phyloP scores from a whole-genome alignment of 2,888 invertebrate genomes.

The Coelinius sp. region DNA sequence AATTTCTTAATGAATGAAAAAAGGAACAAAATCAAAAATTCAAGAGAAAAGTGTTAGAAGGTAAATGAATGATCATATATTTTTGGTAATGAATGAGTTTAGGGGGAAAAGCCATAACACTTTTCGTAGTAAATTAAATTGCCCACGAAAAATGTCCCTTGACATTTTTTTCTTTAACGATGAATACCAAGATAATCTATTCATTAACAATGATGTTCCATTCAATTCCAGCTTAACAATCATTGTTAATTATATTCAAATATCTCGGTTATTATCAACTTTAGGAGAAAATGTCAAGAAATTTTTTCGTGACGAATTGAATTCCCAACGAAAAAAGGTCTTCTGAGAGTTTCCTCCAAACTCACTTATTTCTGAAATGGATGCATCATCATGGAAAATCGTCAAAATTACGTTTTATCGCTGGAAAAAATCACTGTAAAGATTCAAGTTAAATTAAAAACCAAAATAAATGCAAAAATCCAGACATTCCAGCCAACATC shows the following conservation, averaged over 20 bases:
- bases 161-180: too few species aligned
- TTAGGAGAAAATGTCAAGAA: neutral
- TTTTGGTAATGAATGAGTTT: neutral
- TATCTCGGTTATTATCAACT: neutral
- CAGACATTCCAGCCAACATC: conserved; percentile 66
- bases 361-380: too few species aligned
- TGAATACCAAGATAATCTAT: too few species aligned
- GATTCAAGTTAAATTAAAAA: conserved; percentile 25
- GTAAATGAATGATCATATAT: neutral
- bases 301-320: too few species aligned
- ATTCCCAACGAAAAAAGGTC: neutral
- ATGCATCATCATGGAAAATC: too few species aligned
- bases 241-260: neutral
- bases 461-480: conserved; percentile 28
- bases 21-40: neutral
- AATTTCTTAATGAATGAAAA: neutral
- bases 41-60: neutral
- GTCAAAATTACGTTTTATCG: neutral
- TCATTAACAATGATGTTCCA: too few species aligned
- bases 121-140: too few species aligned
- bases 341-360: too few species aligned
- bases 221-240: too few species aligned
- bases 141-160: too few species aligned
- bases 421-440: conserved; percentile 47
- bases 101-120: too few species aligned